These are phyloP conservation scores for Eurypyga helias DNA, from an alignment of 2,113 vertebrate genomes.

Conservation along the genomic window DNA sequence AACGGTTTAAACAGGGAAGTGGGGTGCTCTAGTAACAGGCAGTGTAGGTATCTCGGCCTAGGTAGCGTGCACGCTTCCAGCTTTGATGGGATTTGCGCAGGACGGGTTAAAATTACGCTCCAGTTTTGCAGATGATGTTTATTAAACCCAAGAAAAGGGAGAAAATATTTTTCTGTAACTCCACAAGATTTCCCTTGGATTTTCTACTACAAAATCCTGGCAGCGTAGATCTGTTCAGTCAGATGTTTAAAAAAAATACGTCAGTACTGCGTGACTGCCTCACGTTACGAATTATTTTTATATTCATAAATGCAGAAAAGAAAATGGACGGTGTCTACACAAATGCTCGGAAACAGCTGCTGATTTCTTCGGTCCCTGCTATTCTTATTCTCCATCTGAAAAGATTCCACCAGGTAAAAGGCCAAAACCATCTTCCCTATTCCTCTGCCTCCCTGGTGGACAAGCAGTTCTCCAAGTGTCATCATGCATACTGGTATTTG, in stretches of 20 bases:
- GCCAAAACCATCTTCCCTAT: not conserved
- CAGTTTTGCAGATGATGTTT: not conserved
- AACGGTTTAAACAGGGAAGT: not conserved
- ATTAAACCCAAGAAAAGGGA: not conserved
- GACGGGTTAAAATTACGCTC: not conserved
- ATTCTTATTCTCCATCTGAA: constrained; percentile 95
- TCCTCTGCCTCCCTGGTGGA: not conserved
- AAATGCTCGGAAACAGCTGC: constrained; percentile 93
- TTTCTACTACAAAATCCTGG: not conserved
- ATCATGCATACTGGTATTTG: not conserved
- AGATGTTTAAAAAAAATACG: not conserved
- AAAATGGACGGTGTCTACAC: constrained; percentile 90
- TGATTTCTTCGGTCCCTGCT: constrained; percentile 92
- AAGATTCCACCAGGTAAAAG: constrained; percentile 94
- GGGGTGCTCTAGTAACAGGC: not conserved
- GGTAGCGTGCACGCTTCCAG: not conserved
- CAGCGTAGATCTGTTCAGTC: not conserved
- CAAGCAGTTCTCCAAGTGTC: not conserved
- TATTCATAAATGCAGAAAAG: constrained; percentile 80
- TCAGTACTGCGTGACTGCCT: not conserved
- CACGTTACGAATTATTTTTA: not conserved
- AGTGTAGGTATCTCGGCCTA: not conserved
- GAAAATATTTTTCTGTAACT: not conserved
- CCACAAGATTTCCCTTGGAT: not conserved
- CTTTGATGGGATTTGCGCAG: not conserved